These are phyloP conservation scores for Diaphora mendica DNA, from an alignment of 2,888 invertebrate species.

Conservation along the genomic window DNA sequence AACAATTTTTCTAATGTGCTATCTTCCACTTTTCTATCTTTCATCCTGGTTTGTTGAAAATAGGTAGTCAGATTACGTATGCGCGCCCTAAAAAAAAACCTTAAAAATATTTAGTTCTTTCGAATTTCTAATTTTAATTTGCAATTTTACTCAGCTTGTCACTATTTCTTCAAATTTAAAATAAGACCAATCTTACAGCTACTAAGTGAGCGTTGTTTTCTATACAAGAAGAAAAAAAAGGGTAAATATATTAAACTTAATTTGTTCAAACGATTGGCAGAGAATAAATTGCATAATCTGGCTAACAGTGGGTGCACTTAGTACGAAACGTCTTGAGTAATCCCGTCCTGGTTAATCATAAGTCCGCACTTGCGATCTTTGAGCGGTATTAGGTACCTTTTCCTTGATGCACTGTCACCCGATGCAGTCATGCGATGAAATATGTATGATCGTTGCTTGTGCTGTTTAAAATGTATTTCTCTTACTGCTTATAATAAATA, in stretches of 20 bases:
- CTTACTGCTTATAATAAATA: not conserved
- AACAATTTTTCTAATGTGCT: too few relatives aligned
- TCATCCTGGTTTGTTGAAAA: too few relatives aligned
- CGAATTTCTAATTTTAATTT: not conserved
- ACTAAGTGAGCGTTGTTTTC: too few relatives aligned
- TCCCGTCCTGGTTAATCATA: constrained; percentile 51
- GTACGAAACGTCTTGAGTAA: constrained; percentile 57
- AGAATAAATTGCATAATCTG: constrained; percentile 53
- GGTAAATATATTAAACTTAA: too few relatives aligned
- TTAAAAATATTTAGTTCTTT: not conserved
- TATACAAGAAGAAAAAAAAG: not conserved
- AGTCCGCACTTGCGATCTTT: constrained; percentile 47
- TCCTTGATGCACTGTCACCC: constrained; percentile 13
- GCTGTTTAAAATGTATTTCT: not conserved
- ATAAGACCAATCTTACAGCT: too few relatives aligned
- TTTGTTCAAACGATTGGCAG: constrained; percentile 28
- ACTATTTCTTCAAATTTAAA: too few relatives aligned
- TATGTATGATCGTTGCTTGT: not conserved
- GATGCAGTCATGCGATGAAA: constrained; percentile 17
- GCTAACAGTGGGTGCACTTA: constrained; percentile 43
- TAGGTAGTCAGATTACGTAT: too few relatives aligned
- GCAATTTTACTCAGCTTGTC: too few relatives aligned
- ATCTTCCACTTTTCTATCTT: too few relatives aligned
- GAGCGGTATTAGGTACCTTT: constrained; percentile 27
- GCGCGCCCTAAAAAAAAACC: too few relatives aligned